Evolutionary conservation across 2,888 invertebrate genomes (phyloP).

Genomic region (Hirtodrosophila cameraria): DNA sequence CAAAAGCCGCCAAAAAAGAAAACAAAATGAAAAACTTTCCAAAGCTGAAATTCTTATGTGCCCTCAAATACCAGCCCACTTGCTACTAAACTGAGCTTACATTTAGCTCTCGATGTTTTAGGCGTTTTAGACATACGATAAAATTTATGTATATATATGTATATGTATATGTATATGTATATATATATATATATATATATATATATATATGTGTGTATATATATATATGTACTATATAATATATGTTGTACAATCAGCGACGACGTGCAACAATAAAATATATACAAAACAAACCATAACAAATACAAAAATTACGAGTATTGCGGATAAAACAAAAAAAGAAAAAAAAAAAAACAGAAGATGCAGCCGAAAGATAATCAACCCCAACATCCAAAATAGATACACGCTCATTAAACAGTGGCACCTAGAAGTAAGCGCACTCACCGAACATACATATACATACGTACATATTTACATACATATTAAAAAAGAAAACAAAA

Average conservation of each 20-base stretch:
- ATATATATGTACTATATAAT: conserved; percentile 57
- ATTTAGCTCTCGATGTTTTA: conserved; percentile 70
- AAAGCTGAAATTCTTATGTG: conserved; percentile 46
- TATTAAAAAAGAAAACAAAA: too few relatives aligned
- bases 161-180: too few relatives aligned
- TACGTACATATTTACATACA: conserved; percentile 29
- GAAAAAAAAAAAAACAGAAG: too few relatives aligned
- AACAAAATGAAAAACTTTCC: conserved; percentile 24
- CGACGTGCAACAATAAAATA: conserved; percentile 75
- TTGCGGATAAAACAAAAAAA: conserved; percentile 11
- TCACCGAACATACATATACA: conserved; percentile 51
- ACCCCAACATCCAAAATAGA: conserved; percentile 39
- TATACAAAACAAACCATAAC: conserved; percentile 13
- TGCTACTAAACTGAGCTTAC: conserved; percentile 54
- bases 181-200: too few relatives aligned
- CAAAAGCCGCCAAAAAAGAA: conserved; percentile 25
- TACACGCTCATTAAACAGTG: conserved; percentile 55
- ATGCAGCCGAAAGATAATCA: conserved; percentile 41
- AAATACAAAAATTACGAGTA: conserved; percentile 8
- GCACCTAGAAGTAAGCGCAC: conserved; percentile 68
- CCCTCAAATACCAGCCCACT: conserved; percentile 17
- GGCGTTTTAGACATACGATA: conserved; percentile 70
- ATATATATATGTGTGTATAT: too few relatives aligned
- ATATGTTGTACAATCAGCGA: conserved; percentile 79
- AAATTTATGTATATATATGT: too few relatives aligned